Conservation (phyloP, 2,113 vertebrate species). For the Loxodonta africana region DNA sequence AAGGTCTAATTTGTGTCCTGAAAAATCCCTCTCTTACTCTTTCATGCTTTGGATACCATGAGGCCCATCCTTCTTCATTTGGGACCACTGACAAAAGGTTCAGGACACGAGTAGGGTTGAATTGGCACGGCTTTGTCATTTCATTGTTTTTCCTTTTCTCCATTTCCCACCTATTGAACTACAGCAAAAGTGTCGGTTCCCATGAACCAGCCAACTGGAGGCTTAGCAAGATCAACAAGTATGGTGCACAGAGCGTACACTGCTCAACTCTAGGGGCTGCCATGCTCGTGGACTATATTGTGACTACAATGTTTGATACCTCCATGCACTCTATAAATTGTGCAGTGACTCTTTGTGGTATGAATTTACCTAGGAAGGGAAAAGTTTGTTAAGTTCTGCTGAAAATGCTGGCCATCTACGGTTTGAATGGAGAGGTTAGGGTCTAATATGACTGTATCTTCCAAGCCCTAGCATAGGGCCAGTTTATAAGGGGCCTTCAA, state of each 20-base stretch:
- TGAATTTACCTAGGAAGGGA: not conserved
- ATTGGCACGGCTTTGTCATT: not conserved
- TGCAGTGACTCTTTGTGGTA: not conserved
- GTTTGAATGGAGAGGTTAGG: not conserved
- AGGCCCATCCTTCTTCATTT: not conserved
- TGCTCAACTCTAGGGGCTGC: not conserved
- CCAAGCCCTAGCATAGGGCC: not conserved
- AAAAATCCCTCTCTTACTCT: not conserved
- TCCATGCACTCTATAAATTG: not conserved
- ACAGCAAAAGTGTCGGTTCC: not conserved
- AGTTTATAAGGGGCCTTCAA: not conserved
- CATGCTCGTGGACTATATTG: not conserved
- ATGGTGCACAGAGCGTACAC: fast-evolving
- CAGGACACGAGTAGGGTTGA: not conserved
- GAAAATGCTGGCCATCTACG: not conserved
- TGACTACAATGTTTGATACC: not conserved
- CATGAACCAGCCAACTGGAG: not conserved
- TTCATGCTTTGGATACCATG: not conserved
- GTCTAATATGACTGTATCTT: not conserved
- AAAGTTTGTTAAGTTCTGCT: not conserved
- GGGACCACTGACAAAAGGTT: not conserved
- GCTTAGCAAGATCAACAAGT: not conserved
- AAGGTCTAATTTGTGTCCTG: conserved; percentile 15
- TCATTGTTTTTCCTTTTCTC: not conserved
- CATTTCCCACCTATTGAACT: not conserved